These are phyloP conservation scores for Camponotus floridanus DNA, from an alignment of 1,140 invertebrate genomes.

Conservation along the genomic window DNA sequence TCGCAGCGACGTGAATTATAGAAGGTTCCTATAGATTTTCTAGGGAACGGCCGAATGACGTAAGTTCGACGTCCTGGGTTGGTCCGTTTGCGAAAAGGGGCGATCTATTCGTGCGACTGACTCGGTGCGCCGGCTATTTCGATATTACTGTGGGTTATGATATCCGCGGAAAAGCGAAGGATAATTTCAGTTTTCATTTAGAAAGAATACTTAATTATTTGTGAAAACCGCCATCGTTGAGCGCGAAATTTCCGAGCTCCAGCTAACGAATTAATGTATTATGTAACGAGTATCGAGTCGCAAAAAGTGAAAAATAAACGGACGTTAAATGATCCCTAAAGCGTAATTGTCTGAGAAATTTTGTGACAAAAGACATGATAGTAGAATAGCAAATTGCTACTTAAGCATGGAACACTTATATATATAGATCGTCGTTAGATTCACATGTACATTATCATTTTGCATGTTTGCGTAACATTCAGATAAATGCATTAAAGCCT, in stretches of 20 bases:
- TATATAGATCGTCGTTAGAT: neutral
- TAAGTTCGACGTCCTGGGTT: conserved; percentile 59
- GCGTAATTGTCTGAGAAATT: conserved; percentile 36
- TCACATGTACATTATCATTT: conserved; percentile 6
- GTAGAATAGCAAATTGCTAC: neutral
- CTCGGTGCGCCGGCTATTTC: conserved; percentile 31
- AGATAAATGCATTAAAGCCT: neutral
- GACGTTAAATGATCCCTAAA: conserved; percentile 26
- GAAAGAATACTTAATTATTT: conserved; percentile 52
- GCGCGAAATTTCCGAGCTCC: neutral
- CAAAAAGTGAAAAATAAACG: conserved; percentile 4
- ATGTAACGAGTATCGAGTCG: neutral
- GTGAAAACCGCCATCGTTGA: neutral
- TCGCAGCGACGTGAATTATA: conserved; percentile 53
- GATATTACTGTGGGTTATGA: conserved; percentile 32
- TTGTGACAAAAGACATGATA: neutral
- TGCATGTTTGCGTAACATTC: neutral
- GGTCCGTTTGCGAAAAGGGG: conserved; percentile 57
- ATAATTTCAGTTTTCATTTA: conserved; percentile 42
- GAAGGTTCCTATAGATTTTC: conserved; percentile 59
- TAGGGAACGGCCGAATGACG: conserved; percentile 58
- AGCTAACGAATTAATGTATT: conserved; percentile 18
- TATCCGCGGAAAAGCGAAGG: neutral
- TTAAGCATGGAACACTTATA: neutral
- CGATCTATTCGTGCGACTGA: conserved; percentile 54